These are phyloP conservation scores for Lucilia cuprina DNA, from an alignment of 1,140 invertebrate species.

Conservation along the genomic window DNA sequence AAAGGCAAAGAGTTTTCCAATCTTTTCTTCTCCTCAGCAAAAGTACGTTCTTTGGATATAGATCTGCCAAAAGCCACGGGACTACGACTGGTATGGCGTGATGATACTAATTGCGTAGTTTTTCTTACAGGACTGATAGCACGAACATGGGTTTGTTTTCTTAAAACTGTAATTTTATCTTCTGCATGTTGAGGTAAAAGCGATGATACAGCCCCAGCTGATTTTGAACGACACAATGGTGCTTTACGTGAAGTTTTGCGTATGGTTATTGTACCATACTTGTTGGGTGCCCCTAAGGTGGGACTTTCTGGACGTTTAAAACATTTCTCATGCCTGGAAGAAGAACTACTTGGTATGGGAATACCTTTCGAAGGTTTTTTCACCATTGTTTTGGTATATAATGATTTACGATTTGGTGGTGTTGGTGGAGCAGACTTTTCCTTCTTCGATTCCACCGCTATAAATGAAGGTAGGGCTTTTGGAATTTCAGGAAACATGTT, in stretches of 20 bases:
- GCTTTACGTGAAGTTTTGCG: constrained; percentile 48
- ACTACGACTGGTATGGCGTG: constrained; percentile 57
- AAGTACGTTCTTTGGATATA: constrained; percentile 61
- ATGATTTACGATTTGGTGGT: constrained; percentile 69
- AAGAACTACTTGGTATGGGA: constrained; percentile 22
- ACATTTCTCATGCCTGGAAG: constrained; percentile 67
- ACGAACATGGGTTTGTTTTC: constrained; percentile 49
- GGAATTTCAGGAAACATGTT: constrained; percentile 63
- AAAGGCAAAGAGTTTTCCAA: constrained; percentile 54
- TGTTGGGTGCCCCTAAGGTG: constrained; percentile 38
- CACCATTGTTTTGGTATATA: constrained; percentile 69
- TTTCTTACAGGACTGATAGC: constrained; percentile 51
- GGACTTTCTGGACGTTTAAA: constrained; percentile 60
- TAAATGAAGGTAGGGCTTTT: constrained; percentile 65
- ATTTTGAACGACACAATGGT: constrained; percentile 55
- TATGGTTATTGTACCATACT: constrained; percentile 47
- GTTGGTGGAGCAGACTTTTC: constrained; percentile 37
- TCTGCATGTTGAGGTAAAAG: constrained; percentile 46
- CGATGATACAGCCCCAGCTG: constrained; percentile 52
- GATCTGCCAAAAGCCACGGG: constrained; percentile 59
- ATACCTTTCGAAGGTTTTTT: constrained; percentile 60
- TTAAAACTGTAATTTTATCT: constrained; percentile 43
- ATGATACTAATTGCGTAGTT: constrained; percentile 43
- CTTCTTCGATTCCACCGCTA: constrained; percentile 49
- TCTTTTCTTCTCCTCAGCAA: constrained; percentile 61